These are phyloP conservation scores for Brachionus sp. DNA, from an alignment of 1,140 invertebrate genomes.

Conservation along the genomic window DNA sequence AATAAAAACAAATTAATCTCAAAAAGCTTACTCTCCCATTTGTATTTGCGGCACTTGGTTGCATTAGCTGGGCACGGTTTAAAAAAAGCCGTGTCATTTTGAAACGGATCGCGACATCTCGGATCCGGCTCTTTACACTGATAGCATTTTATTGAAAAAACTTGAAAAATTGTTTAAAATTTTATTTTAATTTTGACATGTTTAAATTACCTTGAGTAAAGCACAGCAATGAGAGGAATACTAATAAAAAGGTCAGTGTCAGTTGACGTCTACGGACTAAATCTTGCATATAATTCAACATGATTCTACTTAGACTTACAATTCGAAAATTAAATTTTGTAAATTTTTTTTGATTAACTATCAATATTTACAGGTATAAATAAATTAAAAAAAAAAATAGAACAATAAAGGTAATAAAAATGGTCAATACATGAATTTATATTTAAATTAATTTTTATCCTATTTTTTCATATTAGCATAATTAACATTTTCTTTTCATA, in stretches of 20 bases:
- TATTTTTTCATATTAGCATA: neutral
- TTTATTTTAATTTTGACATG: neutral
- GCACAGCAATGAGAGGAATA: neutral
- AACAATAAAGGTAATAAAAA: conserved; percentile 34
- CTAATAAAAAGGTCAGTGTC: neutral
- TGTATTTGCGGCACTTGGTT: conserved; percentile 46
- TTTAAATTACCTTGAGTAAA: neutral
- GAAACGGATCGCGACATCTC: conserved; percentile 45
- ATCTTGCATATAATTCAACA: neutral
- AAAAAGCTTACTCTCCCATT: conserved; percentile 33
- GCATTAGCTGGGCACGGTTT: conserved; percentile 35
- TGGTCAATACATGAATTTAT: neutral
- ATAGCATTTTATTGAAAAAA: conserved; percentile 46
- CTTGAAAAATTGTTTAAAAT: neutral
- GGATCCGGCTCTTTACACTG: conserved; percentile 45
- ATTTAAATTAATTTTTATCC: conserved; percentile 4
- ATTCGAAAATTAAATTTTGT: neutral
- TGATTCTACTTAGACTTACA: neutral
- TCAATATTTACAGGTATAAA: conserved; percentile 38
- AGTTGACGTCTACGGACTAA: neutral
- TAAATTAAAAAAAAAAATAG: neutral
- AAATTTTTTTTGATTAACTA: conserved; percentile 15
- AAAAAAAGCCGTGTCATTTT: conserved; percentile 44
- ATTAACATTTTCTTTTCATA: conserved; percentile 26
- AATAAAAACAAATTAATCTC: neutral